Percentiles rank a stretch among this genome's conserved stretches.
Evolutionary conservation across 64 coral and sea anemone genomes (phyloP).

Genomic region (Pocillopora verrucosa): DNA sequence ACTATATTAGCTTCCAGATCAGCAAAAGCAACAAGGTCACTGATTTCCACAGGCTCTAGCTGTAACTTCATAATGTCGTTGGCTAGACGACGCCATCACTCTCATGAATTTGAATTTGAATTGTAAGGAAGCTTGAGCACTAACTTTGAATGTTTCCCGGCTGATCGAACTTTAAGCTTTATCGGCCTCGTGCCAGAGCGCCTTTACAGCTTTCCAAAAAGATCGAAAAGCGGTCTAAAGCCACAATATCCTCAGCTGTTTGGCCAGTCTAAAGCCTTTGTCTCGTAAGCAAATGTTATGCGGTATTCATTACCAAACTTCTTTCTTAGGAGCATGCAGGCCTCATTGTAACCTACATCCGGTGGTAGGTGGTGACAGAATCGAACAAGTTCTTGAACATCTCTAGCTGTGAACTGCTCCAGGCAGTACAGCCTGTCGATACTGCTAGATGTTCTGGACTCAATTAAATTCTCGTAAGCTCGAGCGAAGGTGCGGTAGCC

Average conservation of each 20-base stretch:
- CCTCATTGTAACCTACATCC: not conserved
- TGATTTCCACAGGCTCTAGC: too few species aligned
- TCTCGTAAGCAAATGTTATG: not conserved
- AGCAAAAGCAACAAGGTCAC: too few species aligned
- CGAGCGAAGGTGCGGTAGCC: constrained; percentile 18
- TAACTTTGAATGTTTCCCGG: too few species aligned
- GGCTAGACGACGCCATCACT: too few species aligned
- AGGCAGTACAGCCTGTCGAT: constrained; percentile 21
- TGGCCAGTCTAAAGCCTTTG: constrained; percentile 22
- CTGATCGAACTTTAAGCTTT: too few species aligned
- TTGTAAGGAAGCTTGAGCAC: too few species aligned
- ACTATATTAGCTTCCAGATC: too few species aligned
- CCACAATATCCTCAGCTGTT: not conserved
- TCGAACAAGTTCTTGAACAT: constrained; percentile 27
- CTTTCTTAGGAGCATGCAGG: not conserved
- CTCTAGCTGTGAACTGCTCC: constrained; percentile 39
- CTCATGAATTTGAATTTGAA: too few species aligned
- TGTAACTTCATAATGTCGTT: too few species aligned
- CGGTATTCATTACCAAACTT: not conserved
- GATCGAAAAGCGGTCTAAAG: constrained; percentile 16
- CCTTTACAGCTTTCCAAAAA: too few species aligned
- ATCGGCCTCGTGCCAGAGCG: too few species aligned
- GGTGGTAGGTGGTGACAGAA: constrained; percentile 1
- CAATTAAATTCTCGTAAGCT: constrained; percentile 20
- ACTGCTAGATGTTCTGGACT: not conserved